Percentiles rank a stretch among this genome's conserved stretches.
phyloP scores from a whole-genome alignment of 2,113 vertebrate genomes.

The Psittacus erithacus region DNA sequence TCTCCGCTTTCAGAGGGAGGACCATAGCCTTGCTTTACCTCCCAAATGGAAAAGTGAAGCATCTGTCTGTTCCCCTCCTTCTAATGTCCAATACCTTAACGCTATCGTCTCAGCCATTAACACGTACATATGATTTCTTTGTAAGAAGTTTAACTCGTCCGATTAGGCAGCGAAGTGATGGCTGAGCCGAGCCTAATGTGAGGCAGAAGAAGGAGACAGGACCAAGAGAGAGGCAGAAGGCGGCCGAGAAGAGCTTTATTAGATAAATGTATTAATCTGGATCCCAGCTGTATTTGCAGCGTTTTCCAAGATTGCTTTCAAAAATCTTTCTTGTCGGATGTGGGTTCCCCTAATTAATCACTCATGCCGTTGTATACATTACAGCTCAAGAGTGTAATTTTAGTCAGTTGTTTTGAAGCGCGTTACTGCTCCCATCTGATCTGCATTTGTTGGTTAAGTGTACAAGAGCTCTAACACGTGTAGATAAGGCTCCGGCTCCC shows the following conservation, averaged over 20 bases:
- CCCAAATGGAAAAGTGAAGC: background rate
- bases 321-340: slow-evolving; percentile 76
- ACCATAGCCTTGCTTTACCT: background rate
- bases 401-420: slow-evolving; percentile 62
- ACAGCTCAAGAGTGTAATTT: slow-evolving; percentile 58
- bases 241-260: background rate
- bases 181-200: background rate
- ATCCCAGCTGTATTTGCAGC: slow-evolving; percentile 65
- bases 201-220: background rate
- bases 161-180: background rate
- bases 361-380: slow-evolving; percentile 69
- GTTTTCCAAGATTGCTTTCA: slow-evolving; percentile 55
- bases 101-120: background rate
- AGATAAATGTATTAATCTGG: slow-evolving; percentile 66
- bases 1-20: background rate
- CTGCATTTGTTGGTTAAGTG: slow-evolving; percentile 11
- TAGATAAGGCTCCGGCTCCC: background rate
- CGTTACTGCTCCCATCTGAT: slow-evolving; percentile 45
- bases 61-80: background rate
- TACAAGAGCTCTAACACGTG: background rate
- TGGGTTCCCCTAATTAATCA: slow-evolving; percentile 79
- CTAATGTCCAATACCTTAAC: background rate
- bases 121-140: background rate
- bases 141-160: background rate
- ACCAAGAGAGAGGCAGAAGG: background rate